phyloP scores from a whole-genome alignment of 2,888 invertebrate genomes.

The Bombylius discolor region DNA sequence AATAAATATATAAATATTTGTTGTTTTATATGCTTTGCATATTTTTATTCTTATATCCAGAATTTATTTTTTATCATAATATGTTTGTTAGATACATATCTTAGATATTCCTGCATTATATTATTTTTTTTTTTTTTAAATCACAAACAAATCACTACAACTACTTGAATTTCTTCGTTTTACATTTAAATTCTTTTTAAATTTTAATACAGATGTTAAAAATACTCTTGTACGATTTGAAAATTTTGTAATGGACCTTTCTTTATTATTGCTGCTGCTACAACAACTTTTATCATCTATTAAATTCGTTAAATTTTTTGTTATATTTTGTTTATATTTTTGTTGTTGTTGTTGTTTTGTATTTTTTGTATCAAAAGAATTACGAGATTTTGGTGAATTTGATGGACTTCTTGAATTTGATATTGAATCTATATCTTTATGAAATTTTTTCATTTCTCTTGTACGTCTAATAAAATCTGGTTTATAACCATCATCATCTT shows the following conservation, averaged over 20 bases:
- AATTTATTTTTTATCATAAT: too few species aligned
- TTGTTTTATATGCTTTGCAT: not conserved
- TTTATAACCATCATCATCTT: slow-evolving; percentile 22
- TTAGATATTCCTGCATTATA: not conserved
- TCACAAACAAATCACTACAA: slow-evolving; percentile 35
- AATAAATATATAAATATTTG: too few species aligned
- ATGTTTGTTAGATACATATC: not conserved
- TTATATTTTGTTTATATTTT: not conserved
- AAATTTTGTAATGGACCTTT: slow-evolving; percentile 29
- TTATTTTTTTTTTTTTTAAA: slow-evolving; percentile 19
- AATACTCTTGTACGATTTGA: slow-evolving; percentile 32
- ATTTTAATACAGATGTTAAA: slow-evolving; percentile 30
- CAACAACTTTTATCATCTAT: not conserved
- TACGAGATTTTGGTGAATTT: slow-evolving; percentile 23
- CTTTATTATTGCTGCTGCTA: not conserved
- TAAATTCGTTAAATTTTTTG: slow-evolving; percentile 18
- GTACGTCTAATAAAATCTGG: slow-evolving; percentile 5
- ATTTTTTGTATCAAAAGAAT: slow-evolving; percentile 15
- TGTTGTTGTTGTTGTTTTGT: not conserved
- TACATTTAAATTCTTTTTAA: slow-evolving; percentile 30
- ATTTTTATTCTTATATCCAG: not conserved
- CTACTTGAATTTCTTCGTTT: slow-evolving; percentile 31
- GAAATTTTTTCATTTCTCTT: not conserved
- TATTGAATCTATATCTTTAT: slow-evolving; percentile 14
- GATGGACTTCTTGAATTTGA: slow-evolving; percentile 10